These are phyloP conservation scores for Heliopora coerulea DNA, from an alignment of 92 coral and sea anemone species.

Conservation along the genomic window DNA sequence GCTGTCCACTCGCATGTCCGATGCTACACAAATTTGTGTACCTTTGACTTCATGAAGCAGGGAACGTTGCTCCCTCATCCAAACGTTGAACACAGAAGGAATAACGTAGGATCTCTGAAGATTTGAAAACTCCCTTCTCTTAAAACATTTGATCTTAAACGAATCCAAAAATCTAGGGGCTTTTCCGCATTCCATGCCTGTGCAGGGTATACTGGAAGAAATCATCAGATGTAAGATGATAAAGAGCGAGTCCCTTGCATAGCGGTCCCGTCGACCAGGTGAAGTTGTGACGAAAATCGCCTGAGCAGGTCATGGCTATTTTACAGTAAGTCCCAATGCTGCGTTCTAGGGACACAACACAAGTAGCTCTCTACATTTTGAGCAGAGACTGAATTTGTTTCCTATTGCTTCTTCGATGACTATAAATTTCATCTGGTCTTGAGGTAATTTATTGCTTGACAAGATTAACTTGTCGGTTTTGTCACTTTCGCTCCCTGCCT, in stretches of 20 bases:
- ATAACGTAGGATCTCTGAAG: constrained; percentile 32
- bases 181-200: constrained; percentile 48
- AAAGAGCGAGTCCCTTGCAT: constrained; percentile 15
- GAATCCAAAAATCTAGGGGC: constrained; percentile 40
- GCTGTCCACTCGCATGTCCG: constrained; percentile 57
- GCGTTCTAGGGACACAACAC: constrained; percentile 16
- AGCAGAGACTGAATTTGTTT: constrained; percentile 4
- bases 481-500: no score
- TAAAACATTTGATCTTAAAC: constrained; percentile 39
- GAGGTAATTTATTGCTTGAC: constrained; percentile 23
- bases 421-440: constrained; percentile 24
- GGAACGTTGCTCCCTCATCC: constrained; percentile 36
- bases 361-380: constrained; percentile 20
- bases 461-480: constrained; percentile 10
- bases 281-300: neutral
- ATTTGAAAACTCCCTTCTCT: constrained; percentile 47
- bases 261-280: constrained; percentile 35
- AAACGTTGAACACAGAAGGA: constrained; percentile 44
- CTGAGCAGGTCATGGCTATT: constrained; percentile 10
- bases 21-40: constrained; percentile 38
- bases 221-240: constrained; percentile 9
- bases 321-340: constrained; percentile 23
- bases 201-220: constrained; percentile 3
- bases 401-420: constrained; percentile 25
- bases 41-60: constrained; percentile 21